Evolutionary conservation across 2,888 invertebrate genomes (phyloP).

Genomic region (Pherbina coryleti): DNA sequence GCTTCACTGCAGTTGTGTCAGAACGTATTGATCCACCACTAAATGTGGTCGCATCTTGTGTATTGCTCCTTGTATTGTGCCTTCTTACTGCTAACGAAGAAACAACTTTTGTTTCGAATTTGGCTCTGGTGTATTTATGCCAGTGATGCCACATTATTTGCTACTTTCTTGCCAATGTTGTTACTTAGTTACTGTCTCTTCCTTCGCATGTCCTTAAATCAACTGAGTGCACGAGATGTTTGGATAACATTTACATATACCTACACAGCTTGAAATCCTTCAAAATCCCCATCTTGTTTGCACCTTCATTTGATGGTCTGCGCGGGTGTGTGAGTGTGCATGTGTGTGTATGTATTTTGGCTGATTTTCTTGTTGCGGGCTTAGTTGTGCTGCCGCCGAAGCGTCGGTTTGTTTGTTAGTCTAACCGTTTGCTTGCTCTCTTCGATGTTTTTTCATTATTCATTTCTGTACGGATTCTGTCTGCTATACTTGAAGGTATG

Average conservation of each 20-base stretch:
- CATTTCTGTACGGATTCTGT: constrained; percentile 8
- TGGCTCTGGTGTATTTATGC: neutral
- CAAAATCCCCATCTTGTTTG: constrained; percentile 13
- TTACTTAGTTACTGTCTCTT: neutral
- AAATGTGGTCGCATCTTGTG: neutral
- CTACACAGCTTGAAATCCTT: constrained; percentile 17
- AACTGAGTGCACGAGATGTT: neutral
- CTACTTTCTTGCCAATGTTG: neutral
- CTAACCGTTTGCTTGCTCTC: constrained; percentile 57
- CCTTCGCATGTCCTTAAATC: neutral
- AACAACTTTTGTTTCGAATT: neutral
- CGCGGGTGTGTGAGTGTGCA: constrained; percentile 33
- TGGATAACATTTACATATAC: constrained; percentile 11
- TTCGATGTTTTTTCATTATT: constrained; percentile 30
- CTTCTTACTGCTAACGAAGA: neutral
- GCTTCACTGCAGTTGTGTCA: too few relatives aligned
- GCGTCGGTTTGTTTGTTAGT: constrained; percentile 46
- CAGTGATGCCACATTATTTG: neutral
- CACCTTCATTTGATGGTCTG: constrained; percentile 13
- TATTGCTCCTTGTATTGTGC: neutral
- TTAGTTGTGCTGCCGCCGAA: neutral
- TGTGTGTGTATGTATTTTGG: constrained; percentile 8
- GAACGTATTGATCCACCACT: neutral
- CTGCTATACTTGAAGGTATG: constrained; percentile 5
- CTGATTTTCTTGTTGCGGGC: too few relatives aligned